A percentile compares a stretch with the other conserved stretches of the same genome.
These are phyloP conservation scores for Archegozetes longisetosus DNA, from an alignment of 1,140 invertebrate species.

Conservation along the genomic window DNA sequence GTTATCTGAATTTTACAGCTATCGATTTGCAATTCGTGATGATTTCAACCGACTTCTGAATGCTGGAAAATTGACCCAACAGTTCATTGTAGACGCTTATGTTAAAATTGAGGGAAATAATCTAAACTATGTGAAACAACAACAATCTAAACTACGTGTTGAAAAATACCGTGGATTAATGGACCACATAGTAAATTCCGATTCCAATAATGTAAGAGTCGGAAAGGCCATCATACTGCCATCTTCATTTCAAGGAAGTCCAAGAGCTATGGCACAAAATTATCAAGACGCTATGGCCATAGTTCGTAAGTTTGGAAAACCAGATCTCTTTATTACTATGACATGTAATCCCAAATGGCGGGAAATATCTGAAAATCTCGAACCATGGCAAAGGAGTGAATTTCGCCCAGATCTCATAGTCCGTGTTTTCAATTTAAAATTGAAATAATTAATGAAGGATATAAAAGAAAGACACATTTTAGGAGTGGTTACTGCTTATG, in stretches of 20 bases:
- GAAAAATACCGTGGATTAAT: conserved; percentile 17
- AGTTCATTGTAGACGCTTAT: conserved; percentile 19
- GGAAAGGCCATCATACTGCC: conserved; percentile 14
- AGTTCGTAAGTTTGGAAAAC: conserved; percentile 26
- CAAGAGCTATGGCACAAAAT: conserved; percentile 14
- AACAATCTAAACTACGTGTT: conserved; percentile 16
- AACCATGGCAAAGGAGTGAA: conserved; percentile 21
- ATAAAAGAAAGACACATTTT: conserved; percentile 20
- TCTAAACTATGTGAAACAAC: conserved; percentile 5
- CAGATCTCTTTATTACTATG: conserved; percentile 33
- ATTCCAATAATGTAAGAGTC: not conserved
- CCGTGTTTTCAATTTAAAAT: conserved; percentile 30
- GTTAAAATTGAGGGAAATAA: conserved; percentile 13
- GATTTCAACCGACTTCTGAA: conserved; percentile 20
- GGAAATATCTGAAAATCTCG: conserved; percentile 28
- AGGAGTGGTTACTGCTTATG: conserved; percentile 10
- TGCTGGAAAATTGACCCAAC: conserved; percentile 20
- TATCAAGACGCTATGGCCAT: conserved; percentile 26
- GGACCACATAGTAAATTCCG: conserved; percentile 11
- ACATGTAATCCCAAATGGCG: conserved; percentile 35
- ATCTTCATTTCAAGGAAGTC: conserved; percentile 13
- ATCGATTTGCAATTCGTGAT: not conserved
- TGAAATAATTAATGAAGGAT: conserved; percentile 24
- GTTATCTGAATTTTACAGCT: not conserved
- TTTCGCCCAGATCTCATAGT: conserved; percentile 29